Base-by-base conservation (phyloP, 2,888 invertebrate genomes). In the Molorchus minor region DNA sequence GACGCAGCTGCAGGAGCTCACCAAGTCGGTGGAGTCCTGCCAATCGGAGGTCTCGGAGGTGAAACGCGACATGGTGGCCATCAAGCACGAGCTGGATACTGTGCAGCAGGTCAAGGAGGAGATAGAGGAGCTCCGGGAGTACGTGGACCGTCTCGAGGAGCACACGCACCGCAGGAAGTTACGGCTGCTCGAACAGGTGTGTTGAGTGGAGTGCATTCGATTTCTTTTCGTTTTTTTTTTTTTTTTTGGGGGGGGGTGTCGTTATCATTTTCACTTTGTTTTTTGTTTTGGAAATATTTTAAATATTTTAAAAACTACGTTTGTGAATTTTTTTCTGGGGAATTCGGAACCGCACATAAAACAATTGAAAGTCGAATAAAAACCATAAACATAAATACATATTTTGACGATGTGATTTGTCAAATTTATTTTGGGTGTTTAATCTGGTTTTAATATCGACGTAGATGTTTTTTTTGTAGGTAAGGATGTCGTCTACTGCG, bases 71-170 rank as follows among this genome's bases (percentile, higher is more conserved):
- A 94, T 95, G 94, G 93, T 94, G 75, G 93, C 93, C 79, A 94
- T 95, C 85, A 94, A 94, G 84, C 93, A 93, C 80, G 95, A 95
- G 83, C 85, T 95, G 81, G 94, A 94, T 82, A 93, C 94, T 64
- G 94, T 95, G 75, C 95, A 95, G 84, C 94, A 94, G 82, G 95
- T 95, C 74, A 95, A 95, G 81, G 94, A 94, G 79, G 95, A 95
- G 83, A 94, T 95, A 77, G 95, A 95, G 79, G 94, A 95, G 82
- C 84, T 95, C 79, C 85, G 94, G 72, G 94, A 94, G 82, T 94
- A 94, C 82, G 94, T 95, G 69, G 95, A 95, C 82, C 86, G 94
- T 69, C 86, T 95, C 70, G 95, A 94, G 82, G 94, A 94, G 82
- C 92, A 94, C 83, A 92, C 94, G 73, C 93, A 94, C 82, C 86